Percentiles rank a stretch among this genome's conserved stretches.
phyloP scores from a whole-genome alignment of 2,113 vertebrate genomes.

The Reinhardtius hippoglossoides region DNA sequence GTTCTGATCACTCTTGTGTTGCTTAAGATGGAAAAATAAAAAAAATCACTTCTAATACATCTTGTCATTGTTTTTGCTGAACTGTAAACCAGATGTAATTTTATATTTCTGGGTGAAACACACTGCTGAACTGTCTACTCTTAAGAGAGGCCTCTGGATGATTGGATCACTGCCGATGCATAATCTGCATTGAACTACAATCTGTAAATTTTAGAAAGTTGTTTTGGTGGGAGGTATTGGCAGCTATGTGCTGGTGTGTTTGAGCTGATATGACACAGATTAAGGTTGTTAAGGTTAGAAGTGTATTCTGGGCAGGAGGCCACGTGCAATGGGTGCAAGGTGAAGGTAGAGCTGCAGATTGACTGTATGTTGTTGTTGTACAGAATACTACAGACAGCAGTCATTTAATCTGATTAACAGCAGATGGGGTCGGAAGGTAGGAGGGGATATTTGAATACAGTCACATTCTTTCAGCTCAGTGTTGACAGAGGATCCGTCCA shows the following conservation, averaged over 20 bases:
- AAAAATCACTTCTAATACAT: background rate
- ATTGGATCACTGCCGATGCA: background rate
- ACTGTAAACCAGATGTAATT: no score
- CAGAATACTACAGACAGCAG: background rate
- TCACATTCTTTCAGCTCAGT: background rate
- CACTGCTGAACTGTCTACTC: background rate
- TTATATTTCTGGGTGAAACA: no score
- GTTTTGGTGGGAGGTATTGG: background rate
- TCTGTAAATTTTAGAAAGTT: no score
- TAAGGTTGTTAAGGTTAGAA: background rate
- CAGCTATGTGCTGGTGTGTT: background rate
- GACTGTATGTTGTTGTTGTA: constrained; percentile 1
- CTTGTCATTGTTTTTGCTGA: constrained; percentile 3
- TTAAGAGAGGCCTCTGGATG: background rate
- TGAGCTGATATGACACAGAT: background rate
- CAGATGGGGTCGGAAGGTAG: constrained; percentile 15
- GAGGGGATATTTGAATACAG: background rate
- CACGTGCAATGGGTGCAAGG: accelerated
- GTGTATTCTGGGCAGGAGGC: background rate
- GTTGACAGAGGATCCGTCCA: background rate
- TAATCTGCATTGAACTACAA: no score
- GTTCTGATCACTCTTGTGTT: background rate
- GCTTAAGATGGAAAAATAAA: constrained; percentile 4
- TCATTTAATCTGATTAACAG: background rate
- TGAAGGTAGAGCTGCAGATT: background rate